Conservation (phyloP, 1,140 invertebrate genomes). For the Phortica variegata region DNA sequence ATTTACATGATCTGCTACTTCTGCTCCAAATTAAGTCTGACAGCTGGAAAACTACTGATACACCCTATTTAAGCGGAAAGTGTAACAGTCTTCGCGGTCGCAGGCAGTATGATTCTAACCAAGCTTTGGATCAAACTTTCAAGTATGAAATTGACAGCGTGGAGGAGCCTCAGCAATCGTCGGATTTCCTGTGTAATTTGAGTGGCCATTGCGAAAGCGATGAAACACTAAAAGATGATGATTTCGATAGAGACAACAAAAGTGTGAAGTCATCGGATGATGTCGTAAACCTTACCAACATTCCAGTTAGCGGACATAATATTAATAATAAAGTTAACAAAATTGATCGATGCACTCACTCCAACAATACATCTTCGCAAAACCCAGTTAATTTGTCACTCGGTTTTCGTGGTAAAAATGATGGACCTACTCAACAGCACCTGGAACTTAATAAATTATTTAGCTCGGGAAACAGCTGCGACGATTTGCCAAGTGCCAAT, state of each 20-base stretch:
- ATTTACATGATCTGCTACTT: conserved; percentile 77
- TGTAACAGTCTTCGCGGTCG: conserved; percentile 49
- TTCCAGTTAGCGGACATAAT: conserved; percentile 30
- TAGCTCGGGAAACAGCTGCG: conserved; percentile 33
- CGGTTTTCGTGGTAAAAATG: conserved; percentile 58
- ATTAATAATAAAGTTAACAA: conserved; percentile 24
- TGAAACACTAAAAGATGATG: conserved; percentile 25
- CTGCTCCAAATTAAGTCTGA: conserved; percentile 81
- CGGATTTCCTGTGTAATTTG: too few species aligned
- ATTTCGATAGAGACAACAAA: conserved; percentile 40
- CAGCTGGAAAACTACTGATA: conserved; percentile 61
- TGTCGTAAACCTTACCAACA: conserved; percentile 44
- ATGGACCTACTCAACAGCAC: conserved; percentile 34
- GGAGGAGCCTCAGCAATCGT: conserved; percentile 30
- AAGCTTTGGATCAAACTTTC: conserved; percentile 35
- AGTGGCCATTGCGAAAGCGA: conserved; percentile 9
- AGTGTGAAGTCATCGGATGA: conserved; percentile 46
- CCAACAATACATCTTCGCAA: conserved; percentile 48
- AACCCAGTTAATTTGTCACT: conserved; percentile 78
- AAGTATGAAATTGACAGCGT: conserved; percentile 45
- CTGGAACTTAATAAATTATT: conserved; percentile 26
- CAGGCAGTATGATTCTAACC: conserved; percentile 31
- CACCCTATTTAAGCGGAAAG: conserved; percentile 42
- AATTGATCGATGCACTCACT: neutral
- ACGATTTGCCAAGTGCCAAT: conserved; percentile 31